Evolutionary conservation across 2,113 vertebrate species (phyloP), one percentile per base, ranked within the genome.

Genomic region (Aptenodytes patagonicus): DNA sequence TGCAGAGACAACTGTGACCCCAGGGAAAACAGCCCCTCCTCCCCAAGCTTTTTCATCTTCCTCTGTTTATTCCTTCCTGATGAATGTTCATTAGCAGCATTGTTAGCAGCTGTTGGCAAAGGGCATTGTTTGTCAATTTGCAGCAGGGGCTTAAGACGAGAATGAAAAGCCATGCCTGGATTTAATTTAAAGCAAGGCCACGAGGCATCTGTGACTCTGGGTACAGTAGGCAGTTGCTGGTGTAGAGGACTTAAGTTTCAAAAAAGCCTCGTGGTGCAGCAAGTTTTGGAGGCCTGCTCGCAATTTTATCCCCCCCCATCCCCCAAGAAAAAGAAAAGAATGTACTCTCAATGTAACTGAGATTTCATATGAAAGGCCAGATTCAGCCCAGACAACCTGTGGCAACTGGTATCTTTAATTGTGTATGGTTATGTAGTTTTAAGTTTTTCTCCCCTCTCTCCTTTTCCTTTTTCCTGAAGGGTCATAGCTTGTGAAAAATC

Each of bases 71-170:
- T 55, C 75, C 65, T 82, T 78, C 83, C 83, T 57, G 79, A 69
- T 3, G 42, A 61, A 70, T 10, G 87, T 46, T 95, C 87, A 78
- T 95, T 92, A 95, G 92, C 69, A 44, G 71, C 86, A 69, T 90
- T 77, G 71, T 81, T 81, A 90, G 69, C 94, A 92, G 89, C 92
- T 81, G 85, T 34, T 94, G 95, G 95, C 92, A 80, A 40, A 13
- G 38, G 49, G 9, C 58, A 19, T 57, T 81, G 84, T 90, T 88
- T 94, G 83, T 90, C 87, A 72, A 31, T 85, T 80, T 92, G 86
- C 73, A 78, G 91, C 81, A 31, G 78, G 87, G 64, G 49, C 58
- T 81, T 57, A n/a, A 49, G 89, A 54, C 0, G 0, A 34, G 87
- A 79, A 69, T 13, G 75, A 81, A 44, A 66, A 84, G 57, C 83